Conservation (phyloP, 2,888 invertebrate species). For the Himalopsyche tibetana region DNA sequence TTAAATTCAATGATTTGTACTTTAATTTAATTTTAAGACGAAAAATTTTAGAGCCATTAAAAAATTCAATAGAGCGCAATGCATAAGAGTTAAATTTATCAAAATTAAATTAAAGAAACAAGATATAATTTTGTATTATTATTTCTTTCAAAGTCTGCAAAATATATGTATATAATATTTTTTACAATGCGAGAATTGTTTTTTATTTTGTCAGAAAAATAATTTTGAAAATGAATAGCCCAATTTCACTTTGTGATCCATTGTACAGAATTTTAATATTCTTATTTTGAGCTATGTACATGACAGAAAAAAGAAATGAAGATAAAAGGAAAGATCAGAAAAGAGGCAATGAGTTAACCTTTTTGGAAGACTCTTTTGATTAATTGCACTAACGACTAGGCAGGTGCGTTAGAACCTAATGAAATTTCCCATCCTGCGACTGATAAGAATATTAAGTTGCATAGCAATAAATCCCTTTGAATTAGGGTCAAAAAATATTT, state of each 20-base stretch:
- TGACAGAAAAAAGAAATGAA: not conserved
- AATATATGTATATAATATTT: too few species aligned
- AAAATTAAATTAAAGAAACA: too few species aligned
- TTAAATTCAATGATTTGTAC: too few species aligned
- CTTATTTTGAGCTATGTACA: not conserved
- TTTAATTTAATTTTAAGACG: too few species aligned
- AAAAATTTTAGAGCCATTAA: too few species aligned
- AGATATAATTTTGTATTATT: too few species aligned
- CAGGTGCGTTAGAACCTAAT: slow-evolving; percentile 46
- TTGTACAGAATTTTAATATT: not conserved
- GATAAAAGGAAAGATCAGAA: not conserved
- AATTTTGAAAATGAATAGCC: too few species aligned
- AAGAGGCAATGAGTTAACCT: not conserved
- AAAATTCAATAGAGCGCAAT: too few species aligned
- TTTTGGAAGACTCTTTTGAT: slow-evolving; percentile 39
- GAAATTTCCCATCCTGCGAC: slow-evolving; percentile 49
- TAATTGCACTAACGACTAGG: slow-evolving; percentile 20
- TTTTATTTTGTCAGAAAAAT: too few species aligned
- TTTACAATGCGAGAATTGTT: too few species aligned
- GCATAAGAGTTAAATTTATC: too few species aligned
- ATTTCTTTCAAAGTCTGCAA: too few species aligned
- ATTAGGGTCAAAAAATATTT: not conserved
- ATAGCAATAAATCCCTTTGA: slow-evolving; percentile 4
- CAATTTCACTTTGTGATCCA: not conserved
- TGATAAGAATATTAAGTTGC: slow-evolving; percentile 50